Percentiles rank a stretch among this genome's conserved stretches.
Evolutionary conservation across 2,113 vertebrate genomes (phyloP).

Genomic region (Solea senegalensis): DNA sequence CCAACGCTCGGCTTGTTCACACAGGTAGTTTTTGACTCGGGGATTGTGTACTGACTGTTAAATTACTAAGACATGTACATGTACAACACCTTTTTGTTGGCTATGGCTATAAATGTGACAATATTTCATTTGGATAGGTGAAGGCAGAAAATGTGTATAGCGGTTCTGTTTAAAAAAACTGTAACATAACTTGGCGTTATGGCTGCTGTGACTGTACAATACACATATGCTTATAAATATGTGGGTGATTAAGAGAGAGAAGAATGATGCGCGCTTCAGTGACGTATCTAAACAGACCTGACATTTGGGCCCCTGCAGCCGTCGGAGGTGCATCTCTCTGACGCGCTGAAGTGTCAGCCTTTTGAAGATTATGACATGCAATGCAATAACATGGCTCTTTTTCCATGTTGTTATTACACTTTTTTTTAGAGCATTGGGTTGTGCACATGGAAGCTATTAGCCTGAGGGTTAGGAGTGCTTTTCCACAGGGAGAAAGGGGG

Average conservation of each 20-base stretch:
- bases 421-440: constrained; percentile 62
- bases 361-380: constrained; percentile 71
- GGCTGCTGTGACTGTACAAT: not conserved
- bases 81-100: too few relatives aligned
- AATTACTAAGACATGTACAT: not conserved
- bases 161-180: too few relatives aligned
- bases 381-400: constrained; percentile 67
- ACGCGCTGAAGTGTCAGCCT: constrained; percentile 53
- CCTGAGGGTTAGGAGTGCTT: constrained; percentile 56
- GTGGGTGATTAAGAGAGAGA: not conserved
- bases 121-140: too few relatives aligned
- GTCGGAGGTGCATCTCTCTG: constrained; percentile 49
- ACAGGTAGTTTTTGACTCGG: constrained; percentile 17
- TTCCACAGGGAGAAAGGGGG: constrained; percentile 58
- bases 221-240: not conserved
- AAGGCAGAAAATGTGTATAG: too few relatives aligned
- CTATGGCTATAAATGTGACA: too few relatives aligned
- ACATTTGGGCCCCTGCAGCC: constrained; percentile 41
- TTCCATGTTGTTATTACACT: constrained; percentile 68
- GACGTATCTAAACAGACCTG: constrained; percentile 48
- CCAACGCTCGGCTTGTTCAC: constrained; percentile 20
- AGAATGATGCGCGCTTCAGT: constrained; percentile 16
- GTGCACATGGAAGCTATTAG: constrained; percentile 79
- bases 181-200: not conserved
- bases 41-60: not conserved